phyloP scores from a whole-genome alignment of 2,113 vertebrate species.

The Actinemys pallida region DNA sequence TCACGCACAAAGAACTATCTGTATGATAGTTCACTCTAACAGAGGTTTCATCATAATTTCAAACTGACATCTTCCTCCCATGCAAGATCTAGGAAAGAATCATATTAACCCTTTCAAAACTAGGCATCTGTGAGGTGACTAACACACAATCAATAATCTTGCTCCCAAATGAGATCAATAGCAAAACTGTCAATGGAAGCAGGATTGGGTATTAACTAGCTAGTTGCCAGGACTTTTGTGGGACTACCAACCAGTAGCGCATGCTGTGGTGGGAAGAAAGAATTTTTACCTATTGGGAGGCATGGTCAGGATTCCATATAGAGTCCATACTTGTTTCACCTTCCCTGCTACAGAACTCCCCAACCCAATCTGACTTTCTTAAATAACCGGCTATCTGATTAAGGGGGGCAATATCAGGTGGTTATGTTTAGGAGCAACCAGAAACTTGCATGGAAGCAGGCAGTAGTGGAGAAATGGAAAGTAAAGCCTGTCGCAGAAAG shows the following conservation, averaged over 20 bases:
- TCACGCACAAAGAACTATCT: not conserved
- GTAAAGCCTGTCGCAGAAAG: not conserved
- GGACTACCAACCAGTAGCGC: not conserved
- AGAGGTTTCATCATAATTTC: not conserved
- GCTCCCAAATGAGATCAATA: not conserved
- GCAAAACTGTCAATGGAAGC: not conserved
- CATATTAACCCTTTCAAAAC: not conserved
- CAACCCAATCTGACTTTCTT: constrained; percentile 47
- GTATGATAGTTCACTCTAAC: not conserved
- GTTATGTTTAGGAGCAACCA: constrained; percentile 56
- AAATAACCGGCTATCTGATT: constrained; percentile 62
- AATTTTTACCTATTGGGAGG: constrained; percentile 6
- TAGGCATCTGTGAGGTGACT: not conserved
- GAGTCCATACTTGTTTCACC: not conserved
- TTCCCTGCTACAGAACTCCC: constrained; percentile 32
- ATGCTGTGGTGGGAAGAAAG: not conserved
- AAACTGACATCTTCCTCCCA: not conserved
- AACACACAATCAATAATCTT: not conserved
- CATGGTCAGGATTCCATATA: not conserved
- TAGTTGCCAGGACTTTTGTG: not conserved
- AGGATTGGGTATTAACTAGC: not conserved
- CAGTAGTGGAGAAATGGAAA: constrained; percentile 26
- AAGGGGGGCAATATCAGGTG: constrained; percentile 9
- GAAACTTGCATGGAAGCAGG: constrained; percentile 52
- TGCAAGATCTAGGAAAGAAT: not conserved